Base-by-base conservation (phyloP, 2,888 invertebrate genomes). In the Noctua comes region DNA sequence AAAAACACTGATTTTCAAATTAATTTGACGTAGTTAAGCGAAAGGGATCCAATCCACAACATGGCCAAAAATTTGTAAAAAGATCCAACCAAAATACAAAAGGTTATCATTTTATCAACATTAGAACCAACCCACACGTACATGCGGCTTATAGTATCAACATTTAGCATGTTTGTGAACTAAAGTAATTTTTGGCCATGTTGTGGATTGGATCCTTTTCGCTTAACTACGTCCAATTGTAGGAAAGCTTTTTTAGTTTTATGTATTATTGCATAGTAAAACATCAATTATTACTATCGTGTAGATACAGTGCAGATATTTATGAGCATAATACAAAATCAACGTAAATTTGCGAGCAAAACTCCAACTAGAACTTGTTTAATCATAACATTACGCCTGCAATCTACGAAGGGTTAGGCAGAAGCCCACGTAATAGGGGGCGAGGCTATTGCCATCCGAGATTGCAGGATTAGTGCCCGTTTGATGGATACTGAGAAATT, bases 251-350 rank as follows among this genome's bases (percentile, higher is more conserved):
- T 40, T 51, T 73, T 40, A 40, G 73, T 40, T 24, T 74, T 48
- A 40, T 51, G 2, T 73, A 27, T 51, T 51, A 27, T 21, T 40
- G 11, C 24, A 27, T 74, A 24, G 73, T 51, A 51, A 27, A 40
- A 73, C 51, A 27, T 51, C 7, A 51, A 74, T 73, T 40, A 51
- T 40, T 31, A 36, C 21, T 27, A 71, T 71, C 5, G 27, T 48
- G 48, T 73, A 40, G 10, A 48, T 36, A 46, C 21, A 48, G 40
- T 73, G 21, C 16, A 72, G 36, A 31, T 31, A 64, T 31, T 21
- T 24, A 72, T 27, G 36, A 27, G 21, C 21, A n/a, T 48, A 36
- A 0, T 36, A 40, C 11, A 21, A 27, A 62, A 31, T 31, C 31
- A 16, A 59, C 13, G 2, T 6, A 27, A 59, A 59, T 27, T 27